Conservation (phyloP, 2,113 vertebrate genomes). For the Atlantisia rogersi region DNA sequence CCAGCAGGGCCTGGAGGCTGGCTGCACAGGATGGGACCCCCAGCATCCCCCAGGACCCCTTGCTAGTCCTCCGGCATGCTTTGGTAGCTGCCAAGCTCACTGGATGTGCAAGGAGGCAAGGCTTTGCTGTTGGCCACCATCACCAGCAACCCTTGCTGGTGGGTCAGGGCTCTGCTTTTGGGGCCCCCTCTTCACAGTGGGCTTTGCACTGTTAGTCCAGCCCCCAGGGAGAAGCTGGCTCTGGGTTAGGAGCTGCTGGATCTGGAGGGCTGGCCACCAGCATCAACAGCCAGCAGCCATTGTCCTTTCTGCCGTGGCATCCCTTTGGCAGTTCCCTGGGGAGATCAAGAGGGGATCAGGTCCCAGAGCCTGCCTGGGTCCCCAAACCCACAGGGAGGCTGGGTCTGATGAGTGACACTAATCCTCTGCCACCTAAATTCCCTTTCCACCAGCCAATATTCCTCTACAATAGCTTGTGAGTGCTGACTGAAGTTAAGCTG, state of each 20-base stretch:
- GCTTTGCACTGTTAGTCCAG: not conserved
- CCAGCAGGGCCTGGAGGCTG: not conserved
- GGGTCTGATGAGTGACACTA: not conserved
- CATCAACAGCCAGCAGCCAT: not conserved
- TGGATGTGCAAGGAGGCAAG: rapidly evolving
- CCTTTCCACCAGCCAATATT: not conserved
- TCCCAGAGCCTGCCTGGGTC: not conserved
- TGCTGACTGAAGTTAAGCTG: slow-evolving; percentile 5
- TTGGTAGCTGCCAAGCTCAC: not conserved
- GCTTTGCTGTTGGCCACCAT: not conserved
- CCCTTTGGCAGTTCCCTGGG: rapidly evolving
- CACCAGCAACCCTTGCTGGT: not conserved
- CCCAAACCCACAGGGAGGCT: not conserved
- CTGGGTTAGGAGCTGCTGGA: not conserved
- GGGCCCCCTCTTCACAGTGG: not conserved
- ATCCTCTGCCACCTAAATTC: not conserved
- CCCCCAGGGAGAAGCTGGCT: rapidly evolving
- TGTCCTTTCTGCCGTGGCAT: not conserved
- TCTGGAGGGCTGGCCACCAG: not conserved
- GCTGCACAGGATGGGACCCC: rapidly evolving
- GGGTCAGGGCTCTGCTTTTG: not conserved
- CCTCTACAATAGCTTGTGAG: not conserved
- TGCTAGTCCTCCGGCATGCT: rapidly evolving
- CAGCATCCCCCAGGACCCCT: no score
- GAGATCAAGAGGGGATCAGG: not conserved